phyloP scores from a whole-genome alignment of 2,113 vertebrate genomes.

The Siniperca chuatsi region DNA sequence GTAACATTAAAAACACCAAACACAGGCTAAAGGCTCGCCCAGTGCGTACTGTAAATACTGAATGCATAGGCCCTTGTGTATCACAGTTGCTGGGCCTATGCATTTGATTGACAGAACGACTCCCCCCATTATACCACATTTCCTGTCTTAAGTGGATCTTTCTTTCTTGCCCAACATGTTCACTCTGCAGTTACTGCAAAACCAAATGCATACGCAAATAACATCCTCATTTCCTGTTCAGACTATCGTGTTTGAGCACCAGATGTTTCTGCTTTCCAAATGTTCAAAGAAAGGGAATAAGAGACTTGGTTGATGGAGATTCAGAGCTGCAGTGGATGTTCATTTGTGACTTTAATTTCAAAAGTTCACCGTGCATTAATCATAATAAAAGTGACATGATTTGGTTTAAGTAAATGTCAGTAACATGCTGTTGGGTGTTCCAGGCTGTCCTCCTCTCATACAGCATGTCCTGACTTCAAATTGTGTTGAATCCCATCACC shows the following conservation, averaged over 20 bases:
- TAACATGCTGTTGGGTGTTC: constrained; percentile 59
- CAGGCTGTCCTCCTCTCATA: constrained; percentile 45
- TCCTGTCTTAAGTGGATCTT: neutral
- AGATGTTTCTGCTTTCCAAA: neutral
- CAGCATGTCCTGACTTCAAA: constrained; percentile 54
- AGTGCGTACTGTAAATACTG: constrained; percentile 35
- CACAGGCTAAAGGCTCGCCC: constrained; percentile 15
- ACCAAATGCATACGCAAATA: neutral
- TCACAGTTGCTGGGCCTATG: neutral
- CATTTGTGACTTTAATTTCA: neutral
- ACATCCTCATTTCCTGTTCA: neutral
- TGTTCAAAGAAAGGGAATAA: neutral
- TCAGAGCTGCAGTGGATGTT: neutral
- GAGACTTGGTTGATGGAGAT: neutral
- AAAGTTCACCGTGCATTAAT: constrained; percentile 24
- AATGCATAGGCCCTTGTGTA: constrained; percentile 20
- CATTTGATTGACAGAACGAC: constrained; percentile 10
- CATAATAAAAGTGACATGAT: constrained; percentile 7
- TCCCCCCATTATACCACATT: constrained; percentile 5
- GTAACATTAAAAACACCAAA: constrained; percentile 35
- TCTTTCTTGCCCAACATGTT: neutral
- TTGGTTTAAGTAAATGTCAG: constrained; percentile 50
- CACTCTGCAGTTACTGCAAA: neutral
- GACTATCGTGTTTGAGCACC: neutral
- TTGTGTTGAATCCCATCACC: constrained; percentile 66